Evolutionary conservation across 2,113 vertebrate genomes (phyloP), one percentile per base, ranked within the genome.

Genomic region (Chinchilla lanigera): DNA sequence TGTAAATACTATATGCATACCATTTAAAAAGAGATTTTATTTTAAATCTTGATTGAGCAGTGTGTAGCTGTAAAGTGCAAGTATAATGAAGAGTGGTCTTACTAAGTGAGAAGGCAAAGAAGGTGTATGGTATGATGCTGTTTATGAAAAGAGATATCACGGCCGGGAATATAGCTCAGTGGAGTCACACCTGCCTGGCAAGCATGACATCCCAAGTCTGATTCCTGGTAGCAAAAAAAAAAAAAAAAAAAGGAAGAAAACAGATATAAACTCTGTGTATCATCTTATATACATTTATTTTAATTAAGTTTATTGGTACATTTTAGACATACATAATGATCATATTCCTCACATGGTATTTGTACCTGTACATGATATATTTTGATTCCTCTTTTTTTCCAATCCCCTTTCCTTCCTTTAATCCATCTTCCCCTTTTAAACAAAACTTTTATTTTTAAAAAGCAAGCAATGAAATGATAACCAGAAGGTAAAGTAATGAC

Each of bases 71-170:
- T 95, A 71, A 69, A 82, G 58, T 60, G 24, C 38, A 86, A 75
- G 33, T 58, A 33, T 41, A 86, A 60, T 78, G 3, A 6, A 5
- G 30, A 71, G 5, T 82, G 47, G 22, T 58, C 41, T 71, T 50
- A 75, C 3, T 83, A 61, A 86, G 19, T 84, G 38, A 86, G 26
- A 86, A 80, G 26, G 20, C 71, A 19, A n/a, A 65, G 17, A 71
- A 60, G 20, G 17, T 47, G 1, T 90, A 73, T 63, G 38, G 54
- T 75, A 84, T 65, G 61, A 52, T 80, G 13, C 58, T 83, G 47
- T 77, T 94, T 96, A 94, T 77, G 63, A 81, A 90, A 88, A 28
- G 22, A 44, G 17, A 50, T n/a, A n/a, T n/a, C n/a, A n/a, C n/a
- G n/a, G n/a, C n/a, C n/a, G n/a, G n/a, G n/a, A n/a, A n/a, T n/a